A percentile compares a stretch with the other conserved stretches of the same genome.
Conservation (phyloP, 1,140 invertebrate species). For the Ostrea denselamellosa region DNA sequence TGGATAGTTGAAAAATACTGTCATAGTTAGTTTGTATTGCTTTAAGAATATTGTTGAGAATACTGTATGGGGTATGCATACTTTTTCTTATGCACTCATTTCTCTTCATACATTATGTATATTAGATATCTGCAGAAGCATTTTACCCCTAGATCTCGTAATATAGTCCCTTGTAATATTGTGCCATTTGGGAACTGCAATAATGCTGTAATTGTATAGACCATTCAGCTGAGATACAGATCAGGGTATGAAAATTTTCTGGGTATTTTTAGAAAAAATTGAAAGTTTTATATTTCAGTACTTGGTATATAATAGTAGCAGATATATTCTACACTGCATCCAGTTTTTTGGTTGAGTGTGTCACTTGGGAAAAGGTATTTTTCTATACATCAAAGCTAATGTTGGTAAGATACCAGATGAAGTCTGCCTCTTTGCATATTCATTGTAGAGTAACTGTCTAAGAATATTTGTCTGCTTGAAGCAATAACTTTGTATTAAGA, state of each 20-base stretch:
- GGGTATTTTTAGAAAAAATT: neutral
- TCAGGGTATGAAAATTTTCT: neutral
- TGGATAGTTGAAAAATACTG: no score
- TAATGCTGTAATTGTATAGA: neutral
- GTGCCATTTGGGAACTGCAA: neutral
- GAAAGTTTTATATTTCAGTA: neutral
- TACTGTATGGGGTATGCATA: no score
- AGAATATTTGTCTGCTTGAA: neutral
- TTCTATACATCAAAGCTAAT: neutral
- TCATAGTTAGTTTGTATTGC: no score
- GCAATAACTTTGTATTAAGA: neutral
- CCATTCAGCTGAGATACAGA: neutral
- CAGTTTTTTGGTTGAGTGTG: neutral
- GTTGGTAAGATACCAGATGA: neutral
- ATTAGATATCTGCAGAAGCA: neutral
- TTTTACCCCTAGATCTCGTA: conserved; percentile 2
- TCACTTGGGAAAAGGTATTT: neutral
- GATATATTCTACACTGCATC: neutral
- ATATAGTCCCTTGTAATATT: neutral
- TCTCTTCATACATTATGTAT: neutral
- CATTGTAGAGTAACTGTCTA: neutral
- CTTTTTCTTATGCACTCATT: no score
- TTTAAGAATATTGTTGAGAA: no score
- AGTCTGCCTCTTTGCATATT: neutral
- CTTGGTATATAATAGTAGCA: neutral